Evolutionary conservation across 1,140 invertebrate genomes (phyloP).

Genomic region (Bombus superbus): DNA sequence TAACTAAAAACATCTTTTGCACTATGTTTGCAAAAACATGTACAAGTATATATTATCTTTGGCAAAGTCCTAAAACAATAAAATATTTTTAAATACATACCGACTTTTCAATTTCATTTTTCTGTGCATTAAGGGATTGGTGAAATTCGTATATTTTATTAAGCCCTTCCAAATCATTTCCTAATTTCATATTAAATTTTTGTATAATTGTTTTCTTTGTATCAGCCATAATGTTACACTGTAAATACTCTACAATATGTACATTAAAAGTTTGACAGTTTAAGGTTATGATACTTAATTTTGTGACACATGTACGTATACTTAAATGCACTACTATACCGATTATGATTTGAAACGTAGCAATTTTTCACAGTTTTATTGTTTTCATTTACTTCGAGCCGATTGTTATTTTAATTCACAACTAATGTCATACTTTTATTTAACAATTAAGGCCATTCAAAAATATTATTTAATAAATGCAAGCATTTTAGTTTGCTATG

Average conservation of each 20-base stretch:
- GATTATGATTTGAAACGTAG: not conserved
- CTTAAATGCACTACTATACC: too few species aligned
- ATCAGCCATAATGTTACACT: conserved; percentile 68
- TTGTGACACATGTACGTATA: not conserved
- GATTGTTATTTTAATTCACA: too few species aligned
- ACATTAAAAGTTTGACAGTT: not conserved
- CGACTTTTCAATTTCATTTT: conserved; percentile 83
- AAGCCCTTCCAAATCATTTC: conserved; percentile 82
- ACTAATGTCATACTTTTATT: too few species aligned
- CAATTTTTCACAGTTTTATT: not conserved
- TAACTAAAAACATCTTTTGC: conserved; percentile 21
- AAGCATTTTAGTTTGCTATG: too few species aligned
- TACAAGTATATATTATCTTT: conserved; percentile 11
- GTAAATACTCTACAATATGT: not conserved
- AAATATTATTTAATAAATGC: too few species aligned
- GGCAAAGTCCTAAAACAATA: conserved; percentile 1
- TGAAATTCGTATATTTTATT: conserved; percentile 82
- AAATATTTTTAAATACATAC: conserved; percentile 73
- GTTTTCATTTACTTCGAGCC: not conserved
- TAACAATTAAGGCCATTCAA: too few species aligned
- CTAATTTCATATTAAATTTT: conserved; percentile 84
- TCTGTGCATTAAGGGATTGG: conserved; percentile 80
- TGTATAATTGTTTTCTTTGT: conserved; percentile 80
- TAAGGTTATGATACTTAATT: not conserved
- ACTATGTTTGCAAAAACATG: not conserved